A percentile compares a stretch with the other conserved stretches of the same genome.
phyloP scores from a whole-genome alignment of 2,888 invertebrate genomes.

The Eucera pruinosa region DNA sequence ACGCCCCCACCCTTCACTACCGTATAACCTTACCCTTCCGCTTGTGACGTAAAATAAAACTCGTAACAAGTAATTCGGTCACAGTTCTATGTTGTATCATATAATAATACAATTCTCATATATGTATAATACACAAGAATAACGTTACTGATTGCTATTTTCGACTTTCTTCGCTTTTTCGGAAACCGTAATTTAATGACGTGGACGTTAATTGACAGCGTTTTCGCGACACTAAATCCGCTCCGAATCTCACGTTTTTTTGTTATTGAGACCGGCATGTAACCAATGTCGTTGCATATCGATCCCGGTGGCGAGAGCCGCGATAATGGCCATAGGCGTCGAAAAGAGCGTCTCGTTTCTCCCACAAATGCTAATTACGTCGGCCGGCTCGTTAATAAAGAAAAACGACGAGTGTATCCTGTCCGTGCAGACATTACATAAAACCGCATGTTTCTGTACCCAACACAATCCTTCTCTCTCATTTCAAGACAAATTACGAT shows the following conservation, averaged over 20 bases:
- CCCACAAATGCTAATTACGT: constrained; percentile 13
- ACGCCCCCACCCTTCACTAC: background rate
- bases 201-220: constrained; percentile 23
- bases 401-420: constrained; percentile 8
- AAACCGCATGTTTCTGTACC: constrained; percentile 8
- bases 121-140: no score
- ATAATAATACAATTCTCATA: no score
- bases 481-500: constrained; percentile 18
- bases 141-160: constrained; percentile 28
- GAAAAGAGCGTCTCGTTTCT: constrained; percentile 14
- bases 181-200: constrained; percentile 15
- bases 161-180: constrained; percentile 51
- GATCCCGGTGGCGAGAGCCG: background rate
- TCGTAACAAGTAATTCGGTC: background rate
- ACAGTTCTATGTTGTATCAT: no score
- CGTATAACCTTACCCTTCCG: background rate
- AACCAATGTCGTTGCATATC: constrained; percentile 20
- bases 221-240: constrained; percentile 21
- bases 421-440: constrained; percentile 7
- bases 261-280: constrained; percentile 2
- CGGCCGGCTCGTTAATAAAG: background rate
- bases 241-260: constrained; percentile 14
- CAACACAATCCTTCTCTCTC: constrained; percentile 8
- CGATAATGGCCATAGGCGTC: constrained; percentile 25
- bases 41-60: no score